Conservation (phyloP, 1,140 invertebrate genomes). For the Drosophila lini region DNA sequence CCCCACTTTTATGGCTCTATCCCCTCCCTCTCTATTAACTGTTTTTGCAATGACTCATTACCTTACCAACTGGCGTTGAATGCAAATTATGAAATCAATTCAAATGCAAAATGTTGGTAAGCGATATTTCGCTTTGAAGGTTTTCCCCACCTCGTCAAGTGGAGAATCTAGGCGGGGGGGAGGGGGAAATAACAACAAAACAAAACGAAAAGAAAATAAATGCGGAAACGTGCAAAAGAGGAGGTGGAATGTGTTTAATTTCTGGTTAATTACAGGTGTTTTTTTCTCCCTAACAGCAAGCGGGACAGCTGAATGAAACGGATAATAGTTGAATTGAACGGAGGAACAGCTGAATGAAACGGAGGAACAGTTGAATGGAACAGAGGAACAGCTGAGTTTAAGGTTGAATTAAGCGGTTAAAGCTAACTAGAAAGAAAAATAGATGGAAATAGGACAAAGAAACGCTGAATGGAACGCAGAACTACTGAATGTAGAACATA, state of each 20-base stretch:
- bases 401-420: neutral
- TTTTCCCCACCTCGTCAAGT: conserved; percentile 11
- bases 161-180: neutral
- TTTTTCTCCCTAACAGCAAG: neutral
- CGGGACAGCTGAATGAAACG: neutral
- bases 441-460: neutral
- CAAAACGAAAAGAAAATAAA: neutral
- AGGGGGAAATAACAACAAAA: neutral
- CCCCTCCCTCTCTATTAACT: neutral
- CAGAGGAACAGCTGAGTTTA: too few species aligned
- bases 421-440: neutral
- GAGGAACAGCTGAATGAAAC: neutral
- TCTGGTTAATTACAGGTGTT: conserved; percentile 5
- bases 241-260: conserved; percentile 5
- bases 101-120: conserved; percentile 27
- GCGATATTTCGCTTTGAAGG: conserved; percentile 14
- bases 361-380: neutral
- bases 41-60: conserved; percentile 31
- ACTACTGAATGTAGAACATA: neutral
- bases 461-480: neutral
- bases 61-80: conserved; percentile 17
- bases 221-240: conserved; percentile 7
- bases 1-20: neutral
- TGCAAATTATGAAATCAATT: conserved; percentile 46
- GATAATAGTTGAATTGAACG: neutral